Evolutionary conservation across 2,113 vertebrate species (phyloP).

Genomic region (Hepsetus odoe): DNA sequence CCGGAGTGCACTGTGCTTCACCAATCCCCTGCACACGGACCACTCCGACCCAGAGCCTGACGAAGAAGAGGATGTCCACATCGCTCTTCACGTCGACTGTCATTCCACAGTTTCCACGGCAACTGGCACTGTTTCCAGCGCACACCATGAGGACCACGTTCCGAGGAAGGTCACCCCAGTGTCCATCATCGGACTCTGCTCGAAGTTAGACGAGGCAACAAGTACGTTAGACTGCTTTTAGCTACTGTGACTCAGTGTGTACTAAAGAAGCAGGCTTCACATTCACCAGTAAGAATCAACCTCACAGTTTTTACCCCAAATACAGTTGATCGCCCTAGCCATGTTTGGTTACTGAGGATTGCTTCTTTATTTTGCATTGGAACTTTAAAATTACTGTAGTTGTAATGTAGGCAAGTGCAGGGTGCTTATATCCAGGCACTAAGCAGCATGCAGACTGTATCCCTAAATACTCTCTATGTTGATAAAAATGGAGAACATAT

Average conservation of each 20-base stretch:
- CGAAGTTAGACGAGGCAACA: slow-evolving; percentile 73
- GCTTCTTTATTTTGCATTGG: no score
- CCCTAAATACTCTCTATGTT: no score
- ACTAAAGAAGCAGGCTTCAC: no score
- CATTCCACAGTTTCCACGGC: slow-evolving; percentile 80
- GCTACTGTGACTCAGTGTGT: neutral
- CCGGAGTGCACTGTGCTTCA: slow-evolving; percentile 89
- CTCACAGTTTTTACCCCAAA: no score
- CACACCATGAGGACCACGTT: slow-evolving; percentile 72
- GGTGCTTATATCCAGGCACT: no score
- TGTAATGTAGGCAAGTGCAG: no score
- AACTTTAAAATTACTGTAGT: no score
- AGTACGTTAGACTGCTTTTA: slow-evolving; percentile 75
- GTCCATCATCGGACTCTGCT: slow-evolving; percentile 85
- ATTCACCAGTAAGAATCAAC: neutral
- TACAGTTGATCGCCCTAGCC: no score
- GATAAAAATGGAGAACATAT: no score
- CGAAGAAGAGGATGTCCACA: slow-evolving; percentile 62
- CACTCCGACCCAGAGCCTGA: slow-evolving; percentile 89
- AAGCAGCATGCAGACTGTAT: no score
- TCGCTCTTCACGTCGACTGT: neutral
- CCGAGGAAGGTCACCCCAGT: slow-evolving; percentile 83
- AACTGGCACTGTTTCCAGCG: slow-evolving; percentile 82
- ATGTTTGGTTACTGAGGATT: no score
- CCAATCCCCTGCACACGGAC: slow-evolving; percentile 94